These are phyloP conservation scores for Platyura marginata DNA, from an alignment of 1,140 invertebrate species.

Conservation along the genomic window DNA sequence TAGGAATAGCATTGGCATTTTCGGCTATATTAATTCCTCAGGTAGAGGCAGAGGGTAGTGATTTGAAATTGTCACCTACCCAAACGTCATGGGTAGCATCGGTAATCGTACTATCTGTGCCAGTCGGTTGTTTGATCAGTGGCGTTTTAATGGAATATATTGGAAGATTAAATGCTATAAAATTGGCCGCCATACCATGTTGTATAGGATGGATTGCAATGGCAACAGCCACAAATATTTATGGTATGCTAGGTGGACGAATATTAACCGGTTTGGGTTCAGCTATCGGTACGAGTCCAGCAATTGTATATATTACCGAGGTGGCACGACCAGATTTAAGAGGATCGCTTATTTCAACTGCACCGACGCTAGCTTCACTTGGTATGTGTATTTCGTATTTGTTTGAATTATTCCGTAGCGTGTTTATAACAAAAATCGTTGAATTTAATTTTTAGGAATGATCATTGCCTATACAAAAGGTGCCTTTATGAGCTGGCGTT, in stretches of 20 bases:
- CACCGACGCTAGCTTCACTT: constrained; percentile 31
- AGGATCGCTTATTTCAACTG: constrained; percentile 32
- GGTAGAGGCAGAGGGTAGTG: constrained; percentile 22
- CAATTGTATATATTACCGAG: constrained; percentile 40
- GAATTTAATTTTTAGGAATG: constrained; percentile 27
- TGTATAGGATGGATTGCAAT: constrained; percentile 41
- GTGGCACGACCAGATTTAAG: constrained; percentile 34
- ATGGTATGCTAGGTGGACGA: constrained; percentile 35
- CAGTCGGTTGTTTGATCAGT: constrained; percentile 30
- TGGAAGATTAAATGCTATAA: constrained; percentile 39
- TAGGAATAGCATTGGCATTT: constrained; percentile 34
- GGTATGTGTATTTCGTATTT: constrained; percentile 16
- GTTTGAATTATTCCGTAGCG: background rate
- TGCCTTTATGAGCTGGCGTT: constrained; percentile 34
- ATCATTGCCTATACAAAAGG: constrained; percentile 38
- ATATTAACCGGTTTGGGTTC: constrained; percentile 38
- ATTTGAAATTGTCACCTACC: constrained; percentile 21
- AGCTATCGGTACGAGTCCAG: constrained; percentile 31
- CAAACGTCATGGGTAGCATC: constrained; percentile 31
- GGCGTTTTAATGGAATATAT: constrained; percentile 40
- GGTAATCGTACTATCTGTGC: constrained; percentile 31
- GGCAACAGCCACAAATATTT: constrained; percentile 26
- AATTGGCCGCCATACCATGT: constrained; percentile 37
- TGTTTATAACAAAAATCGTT: background rate
- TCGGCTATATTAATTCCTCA: constrained; percentile 35